Percentiles rank a stretch among this genome's conserved stretches.
Conservation (phyloP, 2,797 vertebrate species). For the Cebuella pygmaea region DNA sequence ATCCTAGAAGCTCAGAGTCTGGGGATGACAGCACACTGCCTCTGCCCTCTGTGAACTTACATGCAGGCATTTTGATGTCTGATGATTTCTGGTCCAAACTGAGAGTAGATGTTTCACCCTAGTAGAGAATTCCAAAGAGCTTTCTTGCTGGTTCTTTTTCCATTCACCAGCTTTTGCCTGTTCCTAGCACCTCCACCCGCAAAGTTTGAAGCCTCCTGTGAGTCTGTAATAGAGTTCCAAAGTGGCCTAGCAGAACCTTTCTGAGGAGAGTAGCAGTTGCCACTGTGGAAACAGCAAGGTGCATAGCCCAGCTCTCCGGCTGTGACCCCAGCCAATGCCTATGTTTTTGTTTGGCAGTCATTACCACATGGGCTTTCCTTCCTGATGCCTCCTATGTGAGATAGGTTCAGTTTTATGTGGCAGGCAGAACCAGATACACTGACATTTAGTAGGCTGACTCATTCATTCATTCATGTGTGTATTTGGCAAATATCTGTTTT, state of each 20-base stretch:
- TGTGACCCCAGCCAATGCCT: not conserved
- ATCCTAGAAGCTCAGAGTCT: not conserved
- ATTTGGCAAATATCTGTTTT: not conserved
- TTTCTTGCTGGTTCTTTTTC: not conserved
- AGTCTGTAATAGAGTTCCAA: not conserved
- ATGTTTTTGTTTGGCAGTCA: not conserved
- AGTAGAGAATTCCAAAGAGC: not conserved
- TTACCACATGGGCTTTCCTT: not conserved
- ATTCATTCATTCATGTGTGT: not conserved
- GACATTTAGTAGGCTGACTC: not conserved
- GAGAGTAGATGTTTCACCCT: not conserved
- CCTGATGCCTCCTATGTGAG: not conserved
- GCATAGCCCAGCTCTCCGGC: not conserved
- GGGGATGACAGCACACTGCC: too few relatives aligned
- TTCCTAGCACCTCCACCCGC: not conserved
- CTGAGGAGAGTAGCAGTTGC: not conserved
- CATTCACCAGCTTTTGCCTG: not conserved
- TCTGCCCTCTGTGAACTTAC: not conserved
- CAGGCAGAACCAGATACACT: not conserved
- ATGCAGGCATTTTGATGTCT: not conserved
- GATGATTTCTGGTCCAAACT: not conserved
- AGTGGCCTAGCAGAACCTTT: not conserved
- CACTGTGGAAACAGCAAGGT: not conserved
- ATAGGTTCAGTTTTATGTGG: not conserved
- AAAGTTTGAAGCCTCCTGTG: not conserved